phyloP scores from a whole-genome alignment of 2,888 invertebrate species.

The Nephrotoma guestfalica region DNA sequence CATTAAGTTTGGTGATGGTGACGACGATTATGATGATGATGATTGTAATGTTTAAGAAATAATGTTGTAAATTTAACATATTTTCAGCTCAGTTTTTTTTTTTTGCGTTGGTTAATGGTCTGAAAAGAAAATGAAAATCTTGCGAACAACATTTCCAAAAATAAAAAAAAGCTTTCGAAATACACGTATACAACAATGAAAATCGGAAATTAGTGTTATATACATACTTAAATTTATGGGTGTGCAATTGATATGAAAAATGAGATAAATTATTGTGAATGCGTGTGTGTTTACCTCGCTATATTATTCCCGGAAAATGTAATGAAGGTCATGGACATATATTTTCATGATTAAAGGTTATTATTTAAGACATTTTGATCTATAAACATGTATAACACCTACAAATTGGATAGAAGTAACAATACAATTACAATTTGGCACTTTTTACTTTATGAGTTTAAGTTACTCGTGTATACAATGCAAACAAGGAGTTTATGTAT shows the following conservation, averaged over 20 bases:
- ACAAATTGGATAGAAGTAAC: no score
- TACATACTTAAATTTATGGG: background rate
- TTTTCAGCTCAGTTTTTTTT: background rate
- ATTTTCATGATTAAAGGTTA: background rate
- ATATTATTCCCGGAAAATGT: background rate
- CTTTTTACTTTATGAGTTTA: no score
- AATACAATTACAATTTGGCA: no score
- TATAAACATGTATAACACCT: no score
- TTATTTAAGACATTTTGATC: no score
- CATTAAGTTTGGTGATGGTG: background rate
- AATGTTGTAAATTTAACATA: background rate
- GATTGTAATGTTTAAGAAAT: background rate
- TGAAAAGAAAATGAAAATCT: background rate
- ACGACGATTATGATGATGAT: background rate
- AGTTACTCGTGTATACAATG: no score
- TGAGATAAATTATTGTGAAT: background rate
- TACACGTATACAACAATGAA: background rate
- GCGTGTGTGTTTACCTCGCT: background rate
- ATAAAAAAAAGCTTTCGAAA: background rate
- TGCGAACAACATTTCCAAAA: background rate
- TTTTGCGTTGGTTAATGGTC: background rate
- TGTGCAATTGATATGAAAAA: background rate
- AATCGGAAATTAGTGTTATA: background rate
- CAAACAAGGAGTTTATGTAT: no score
- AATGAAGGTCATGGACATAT: background rate